Evolutionary conservation across 2,113 vertebrate species (phyloP).

Genomic region (Anolis carolinensis): DNA sequence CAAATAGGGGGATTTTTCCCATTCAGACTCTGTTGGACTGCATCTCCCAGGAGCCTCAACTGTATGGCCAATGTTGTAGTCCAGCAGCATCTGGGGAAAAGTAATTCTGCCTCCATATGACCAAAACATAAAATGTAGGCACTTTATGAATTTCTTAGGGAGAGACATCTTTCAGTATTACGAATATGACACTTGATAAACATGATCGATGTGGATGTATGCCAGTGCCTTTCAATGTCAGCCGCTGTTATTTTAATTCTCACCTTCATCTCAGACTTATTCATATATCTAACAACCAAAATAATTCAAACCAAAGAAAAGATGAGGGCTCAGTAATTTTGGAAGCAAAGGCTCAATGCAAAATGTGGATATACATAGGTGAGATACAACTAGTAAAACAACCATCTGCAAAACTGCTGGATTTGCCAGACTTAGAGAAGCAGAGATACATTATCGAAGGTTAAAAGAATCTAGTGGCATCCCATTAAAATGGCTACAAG

Average conservation of each 20-base stretch:
- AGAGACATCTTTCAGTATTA: neutral
- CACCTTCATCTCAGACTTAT: neutral
- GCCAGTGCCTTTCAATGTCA: neutral
- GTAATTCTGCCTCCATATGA: no score
- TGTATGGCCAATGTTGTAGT: no score
- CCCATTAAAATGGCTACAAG: neutral
- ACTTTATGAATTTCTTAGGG: no score
- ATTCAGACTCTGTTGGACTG: no score
- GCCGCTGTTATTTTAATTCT: neutral
- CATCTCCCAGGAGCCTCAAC: no score
- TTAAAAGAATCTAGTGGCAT: neutral
- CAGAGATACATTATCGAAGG: neutral
- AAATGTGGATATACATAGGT: neutral
- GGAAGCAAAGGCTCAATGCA: neutral
- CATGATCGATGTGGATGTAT: neutral
- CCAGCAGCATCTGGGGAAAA: no score
- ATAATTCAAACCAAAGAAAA: neutral
- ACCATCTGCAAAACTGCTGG: neutral
- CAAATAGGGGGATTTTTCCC: no score
- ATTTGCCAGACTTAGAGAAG: neutral
- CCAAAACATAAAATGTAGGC: no score
- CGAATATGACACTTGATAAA: neutral
- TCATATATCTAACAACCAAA: neutral
- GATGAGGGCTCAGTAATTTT: no score
- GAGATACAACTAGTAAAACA: neutral